phyloP scores from a whole-genome alignment of 1,140 invertebrate genomes.

The Drosophila kikkawai region DNA sequence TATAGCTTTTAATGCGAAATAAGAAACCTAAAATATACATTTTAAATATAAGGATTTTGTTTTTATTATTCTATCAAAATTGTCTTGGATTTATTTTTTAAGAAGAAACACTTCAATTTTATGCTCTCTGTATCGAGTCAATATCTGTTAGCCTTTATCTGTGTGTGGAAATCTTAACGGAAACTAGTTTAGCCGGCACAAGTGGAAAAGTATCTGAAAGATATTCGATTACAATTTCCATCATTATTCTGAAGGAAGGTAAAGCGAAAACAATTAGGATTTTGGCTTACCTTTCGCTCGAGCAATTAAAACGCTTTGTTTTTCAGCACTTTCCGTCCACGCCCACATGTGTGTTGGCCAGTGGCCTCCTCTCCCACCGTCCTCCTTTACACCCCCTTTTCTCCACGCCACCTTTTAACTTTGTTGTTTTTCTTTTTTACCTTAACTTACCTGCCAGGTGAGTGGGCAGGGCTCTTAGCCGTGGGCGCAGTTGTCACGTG shows the following conservation, averaged over 20 bases:
- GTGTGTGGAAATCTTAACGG: constrained; percentile 67
- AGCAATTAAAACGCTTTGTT: constrained; percentile 53
- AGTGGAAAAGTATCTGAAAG: constrained; percentile 48
- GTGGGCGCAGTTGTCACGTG: constrained; percentile 81
- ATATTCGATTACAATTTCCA: constrained; percentile 48
- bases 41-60: rapidly evolving
- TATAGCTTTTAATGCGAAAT: too few relatives aligned
- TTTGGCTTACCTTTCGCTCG: constrained; percentile 27
- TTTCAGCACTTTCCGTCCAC: constrained; percentile 41
- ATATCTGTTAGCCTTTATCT: constrained; percentile 36
- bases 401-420: not conserved
- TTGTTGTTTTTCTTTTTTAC: constrained; percentile 2
- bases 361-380: constrained; percentile 2
- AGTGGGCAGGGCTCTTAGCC: constrained; percentile 47
- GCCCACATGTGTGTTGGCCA: constrained; percentile 37
- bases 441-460: constrained; percentile 30
- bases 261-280: constrained; percentile 69
- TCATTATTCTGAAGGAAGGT: constrained; percentile 44
- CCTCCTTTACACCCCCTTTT: not conserved
- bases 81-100: not conserved
- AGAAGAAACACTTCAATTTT: not conserved
- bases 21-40: not conserved
- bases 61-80: not conserved
- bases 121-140: constrained; percentile 8
- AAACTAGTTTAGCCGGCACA: constrained; percentile 68